A percentile compares a stretch with the other conserved stretches of the same genome.
Evolutionary conservation across 1,140 invertebrate species (phyloP).

Genomic region (Globodera rostochiensis): DNA sequence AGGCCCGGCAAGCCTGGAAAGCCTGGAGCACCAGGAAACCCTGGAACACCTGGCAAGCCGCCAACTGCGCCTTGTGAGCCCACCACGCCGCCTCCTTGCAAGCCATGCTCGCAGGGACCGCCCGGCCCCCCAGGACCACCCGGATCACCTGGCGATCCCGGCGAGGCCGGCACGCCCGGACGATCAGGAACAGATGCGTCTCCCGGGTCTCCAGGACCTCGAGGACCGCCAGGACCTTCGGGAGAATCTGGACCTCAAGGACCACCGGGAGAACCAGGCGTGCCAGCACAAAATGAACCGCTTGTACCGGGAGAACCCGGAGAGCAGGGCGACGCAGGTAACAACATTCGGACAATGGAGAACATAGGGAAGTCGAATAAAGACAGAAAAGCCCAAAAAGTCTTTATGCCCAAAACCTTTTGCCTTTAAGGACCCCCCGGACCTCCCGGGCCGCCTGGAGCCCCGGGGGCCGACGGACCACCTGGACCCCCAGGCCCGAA

Average conservation of each 20-base stretch:
- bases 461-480: slow-evolving; percentile 50
- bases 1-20: slow-evolving; percentile 30
- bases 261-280: slow-evolving; percentile 57
- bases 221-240: slow-evolving; percentile 37
- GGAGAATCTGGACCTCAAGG: slow-evolving; percentile 47
- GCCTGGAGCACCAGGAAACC: slow-evolving; percentile 37
- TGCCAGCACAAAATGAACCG: slow-evolving; percentile 57
- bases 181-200: slow-evolving; percentile 24
- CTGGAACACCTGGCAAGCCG: slow-evolving; percentile 45
- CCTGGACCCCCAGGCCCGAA: slow-evolving; percentile 55
- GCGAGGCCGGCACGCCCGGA: slow-evolving; percentile 9
- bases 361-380: too few relatives aligned
- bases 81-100: slow-evolving; percentile 51
- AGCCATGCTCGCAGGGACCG: slow-evolving; percentile 50
- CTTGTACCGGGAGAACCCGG: slow-evolving; percentile 63
- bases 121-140: slow-evolving; percentile 46
- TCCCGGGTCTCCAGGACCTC: slow-evolving; percentile 33
- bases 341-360: neutral
- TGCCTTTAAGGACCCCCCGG: neutral
- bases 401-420: too few relatives aligned
- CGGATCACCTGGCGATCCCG: slow-evolving; percentile 38
- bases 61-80: slow-evolving; percentile 42
- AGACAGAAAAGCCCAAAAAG: too few relatives aligned
- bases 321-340: slow-evolving; percentile 58
- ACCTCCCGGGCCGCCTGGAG: slow-evolving; percentile 46